Evolutionary conservation across 2,113 vertebrate genomes (phyloP), one percentile per base, ranked within the genome.

Genomic region (Rhynchomys soricoides): DNA sequence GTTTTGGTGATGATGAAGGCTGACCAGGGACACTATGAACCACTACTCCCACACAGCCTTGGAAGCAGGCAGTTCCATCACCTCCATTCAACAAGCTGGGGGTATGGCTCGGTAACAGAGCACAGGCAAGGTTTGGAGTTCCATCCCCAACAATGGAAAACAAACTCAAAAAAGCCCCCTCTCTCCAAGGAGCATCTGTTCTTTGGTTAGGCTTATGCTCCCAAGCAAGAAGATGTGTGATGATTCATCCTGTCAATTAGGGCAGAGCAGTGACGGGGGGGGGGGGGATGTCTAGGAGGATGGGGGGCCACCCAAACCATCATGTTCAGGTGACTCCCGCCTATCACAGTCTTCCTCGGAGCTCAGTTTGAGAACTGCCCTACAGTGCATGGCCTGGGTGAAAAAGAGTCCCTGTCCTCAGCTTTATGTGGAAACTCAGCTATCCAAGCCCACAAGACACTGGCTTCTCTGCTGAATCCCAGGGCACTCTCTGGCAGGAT

Each of bases 181-280:
- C 52, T 73, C 91, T 73, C 40, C 0, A 29, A 26, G 1, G 24
- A 34, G 29, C 45, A 8, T 21, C 59, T 50, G 55, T 16, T 64
- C 16, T 82, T 77, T 93, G 29, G 31, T 83, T 79, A 81, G 85
- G n/a, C 40, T 89, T 43, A 15, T 59, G 81, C 92, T 92, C 90
- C 73, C 29, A 71, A 90, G n/a, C 21, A 62, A 66, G 90, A 45
- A 59, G 59, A 21, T 29, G 1, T 11, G 17, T 31, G 3, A 52
- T 57, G 12, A 55, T 75, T 83, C 24, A 21, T 29, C 40, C 78
- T 52, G 22, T 22, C 40, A 48, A 70, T 26, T 21, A 77, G 70
- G 86, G 45, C 59, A 43, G n/a, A 77, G 66, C 43, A 24, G 17
- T 2, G 9, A 77, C n/a, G n/a, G 0, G 64, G 43, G 5, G 37